Conservation (phyloP, 2,888 invertebrate species). For the Dasysyrphus albostriatus region DNA sequence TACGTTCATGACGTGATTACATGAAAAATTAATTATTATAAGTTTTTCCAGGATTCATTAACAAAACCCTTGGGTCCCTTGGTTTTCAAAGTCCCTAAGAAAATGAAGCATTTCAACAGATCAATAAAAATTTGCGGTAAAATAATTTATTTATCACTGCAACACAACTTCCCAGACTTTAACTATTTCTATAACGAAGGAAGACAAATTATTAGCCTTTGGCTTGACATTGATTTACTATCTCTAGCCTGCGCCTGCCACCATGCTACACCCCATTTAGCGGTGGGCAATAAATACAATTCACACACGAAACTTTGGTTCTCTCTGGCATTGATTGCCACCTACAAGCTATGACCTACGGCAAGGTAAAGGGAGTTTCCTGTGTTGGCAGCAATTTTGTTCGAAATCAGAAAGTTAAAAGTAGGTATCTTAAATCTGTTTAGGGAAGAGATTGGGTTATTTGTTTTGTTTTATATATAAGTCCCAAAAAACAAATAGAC, state of each 20-base stretch:
- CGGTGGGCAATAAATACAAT: conserved; percentile 47
- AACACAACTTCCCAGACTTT: neutral
- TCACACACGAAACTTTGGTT: conserved; percentile 32
- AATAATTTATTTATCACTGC: neutral
- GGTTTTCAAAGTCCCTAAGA: no score
- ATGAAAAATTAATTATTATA: no score
- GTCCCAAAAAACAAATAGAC: neutral
- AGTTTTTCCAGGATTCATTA: no score
- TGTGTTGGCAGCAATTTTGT: conserved; percentile 10
- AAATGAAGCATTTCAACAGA: no score
- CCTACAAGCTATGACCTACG: conserved; percentile 8
- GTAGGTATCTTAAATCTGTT: neutral
- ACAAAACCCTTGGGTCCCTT: no score
- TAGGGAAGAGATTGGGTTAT: conserved; percentile 6
- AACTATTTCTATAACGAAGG: neutral
- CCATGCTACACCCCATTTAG: conserved; percentile 3
- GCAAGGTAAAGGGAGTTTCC: conserved; percentile 5
- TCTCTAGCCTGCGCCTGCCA: neutral
- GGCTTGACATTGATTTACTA: conserved; percentile 71
- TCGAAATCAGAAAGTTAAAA: conserved; percentile 8
- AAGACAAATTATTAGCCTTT: conserved; percentile 56
- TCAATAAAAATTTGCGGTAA: neutral
- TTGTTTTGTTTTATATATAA: conserved; percentile 30
- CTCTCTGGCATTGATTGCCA: conserved; percentile 58
- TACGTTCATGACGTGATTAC: no score